Conservation (phyloP, 2,113 vertebrate genomes). For the Indicator maculatus region DNA sequence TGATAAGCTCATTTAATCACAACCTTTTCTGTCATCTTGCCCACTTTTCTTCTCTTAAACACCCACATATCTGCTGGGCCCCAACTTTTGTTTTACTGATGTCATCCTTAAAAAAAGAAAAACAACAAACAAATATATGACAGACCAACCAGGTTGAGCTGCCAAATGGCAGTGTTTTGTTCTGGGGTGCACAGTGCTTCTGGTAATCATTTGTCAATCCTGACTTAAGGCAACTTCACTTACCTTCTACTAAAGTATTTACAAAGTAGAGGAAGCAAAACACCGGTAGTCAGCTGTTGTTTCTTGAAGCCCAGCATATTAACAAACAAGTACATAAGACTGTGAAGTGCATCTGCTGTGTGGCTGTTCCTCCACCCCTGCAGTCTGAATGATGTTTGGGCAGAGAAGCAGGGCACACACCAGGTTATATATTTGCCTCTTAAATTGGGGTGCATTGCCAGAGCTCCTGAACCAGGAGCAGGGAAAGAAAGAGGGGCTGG, state of each 20-base stretch:
- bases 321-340: background rate
- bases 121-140: no score
- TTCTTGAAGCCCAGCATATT: rapidly evolving
- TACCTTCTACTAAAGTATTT: background rate
- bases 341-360: background rate
- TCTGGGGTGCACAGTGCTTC: background rate
- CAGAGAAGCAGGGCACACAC: background rate
- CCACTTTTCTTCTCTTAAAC: constrained; percentile 8
- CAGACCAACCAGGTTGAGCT: background rate
- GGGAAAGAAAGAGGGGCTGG: background rate
- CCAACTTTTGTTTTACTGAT: background rate
- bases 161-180: rapidly evolving
- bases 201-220: rapidly evolving
- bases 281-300: background rate
- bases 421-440: background rate
- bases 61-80: background rate
- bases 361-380: rapidly evolving
- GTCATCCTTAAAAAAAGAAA: background rate
- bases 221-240: background rate
- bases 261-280: background rate
- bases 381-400: background rate
- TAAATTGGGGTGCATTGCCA: background rate
- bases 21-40: constrained; percentile 13
- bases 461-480: background rate
- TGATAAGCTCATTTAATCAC: constrained; percentile 33